These are phyloP conservation scores for Anoplophora glabripennis DNA, from an alignment of 1,140 invertebrate genomes.

Conservation along the genomic window DNA sequence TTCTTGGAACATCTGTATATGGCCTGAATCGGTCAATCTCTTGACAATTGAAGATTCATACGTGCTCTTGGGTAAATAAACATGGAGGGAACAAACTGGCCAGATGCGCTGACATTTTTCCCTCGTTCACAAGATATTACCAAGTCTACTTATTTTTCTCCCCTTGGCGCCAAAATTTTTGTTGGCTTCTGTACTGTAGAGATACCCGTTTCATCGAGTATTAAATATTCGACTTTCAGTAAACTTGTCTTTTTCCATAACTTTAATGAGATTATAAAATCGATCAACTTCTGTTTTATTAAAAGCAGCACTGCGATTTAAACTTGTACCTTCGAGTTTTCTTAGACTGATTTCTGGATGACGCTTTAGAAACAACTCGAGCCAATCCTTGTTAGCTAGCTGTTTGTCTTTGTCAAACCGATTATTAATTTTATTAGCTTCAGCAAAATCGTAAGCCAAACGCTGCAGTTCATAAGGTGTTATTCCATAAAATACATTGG, in stretches of 20 bases:
- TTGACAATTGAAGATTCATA: no score
- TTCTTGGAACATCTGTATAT: not conserved
- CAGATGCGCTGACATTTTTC: constrained; percentile 34
- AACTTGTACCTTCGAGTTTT: constrained; percentile 45
- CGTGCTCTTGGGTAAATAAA: not conserved
- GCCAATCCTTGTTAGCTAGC: constrained; percentile 39
- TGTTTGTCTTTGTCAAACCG: constrained; percentile 35
- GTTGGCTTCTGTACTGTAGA: constrained; percentile 41
- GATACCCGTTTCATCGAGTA: constrained; percentile 53
- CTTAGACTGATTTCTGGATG: constrained; percentile 32
- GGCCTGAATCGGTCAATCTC: no score
- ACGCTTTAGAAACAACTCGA: constrained; percentile 35
- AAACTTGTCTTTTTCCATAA: no score
- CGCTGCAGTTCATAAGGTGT: not conserved
- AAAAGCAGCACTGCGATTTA: constrained; percentile 41
- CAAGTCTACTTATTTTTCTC: constrained; percentile 39
- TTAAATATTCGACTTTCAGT: constrained; percentile 45
- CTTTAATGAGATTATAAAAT: constrained; percentile 44
- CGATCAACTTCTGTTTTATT: constrained; percentile 41
- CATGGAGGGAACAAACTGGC: constrained; percentile 1
- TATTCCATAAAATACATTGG: constrained; percentile 3
- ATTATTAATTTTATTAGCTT: not conserved
- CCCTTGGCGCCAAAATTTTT: constrained; percentile 35
- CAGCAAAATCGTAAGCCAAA: not conserved
- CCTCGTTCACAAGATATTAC: constrained; percentile 44